phyloP scores from a whole-genome alignment of 2,113 vertebrate species.

The Oxygymnocypris stewartii region DNA sequence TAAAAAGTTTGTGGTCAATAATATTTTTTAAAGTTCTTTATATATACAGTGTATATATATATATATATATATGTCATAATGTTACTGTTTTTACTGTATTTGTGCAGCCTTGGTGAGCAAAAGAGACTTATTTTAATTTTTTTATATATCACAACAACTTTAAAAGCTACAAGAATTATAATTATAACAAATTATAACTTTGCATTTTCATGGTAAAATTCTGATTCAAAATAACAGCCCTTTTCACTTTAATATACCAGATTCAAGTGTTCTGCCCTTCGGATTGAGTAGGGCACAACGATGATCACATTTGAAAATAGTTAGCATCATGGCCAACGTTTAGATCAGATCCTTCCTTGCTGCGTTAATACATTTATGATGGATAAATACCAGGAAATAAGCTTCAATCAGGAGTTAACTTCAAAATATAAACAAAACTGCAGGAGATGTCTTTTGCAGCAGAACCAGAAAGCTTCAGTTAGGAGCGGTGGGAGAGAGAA shows the following conservation, averaged over 20 bases:
- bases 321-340: neutral
- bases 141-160: neutral
- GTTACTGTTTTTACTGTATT: neutral
- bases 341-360: neutral
- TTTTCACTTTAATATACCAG: neutral
- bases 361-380: neutral
- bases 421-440: conserved; percentile 13
- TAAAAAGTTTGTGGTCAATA: too few species aligned
- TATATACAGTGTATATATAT: too few species aligned
- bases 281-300: neutral
- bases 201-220: neutral
- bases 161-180: neutral
- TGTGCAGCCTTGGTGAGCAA: neutral
- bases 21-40: neutral
- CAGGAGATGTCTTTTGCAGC: neutral
- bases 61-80: neutral
- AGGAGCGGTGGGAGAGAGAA: neutral
- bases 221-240: neutral
- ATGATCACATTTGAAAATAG: neutral
- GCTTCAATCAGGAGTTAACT: neutral
- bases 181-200: neutral
- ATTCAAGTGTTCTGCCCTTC: neutral
- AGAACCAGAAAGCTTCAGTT: neutral
- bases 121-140: neutral
- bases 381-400: neutral